phyloP scores from a whole-genome alignment of 2,113 vertebrate genomes.

The Ptilonorhynchus violaceus region DNA sequence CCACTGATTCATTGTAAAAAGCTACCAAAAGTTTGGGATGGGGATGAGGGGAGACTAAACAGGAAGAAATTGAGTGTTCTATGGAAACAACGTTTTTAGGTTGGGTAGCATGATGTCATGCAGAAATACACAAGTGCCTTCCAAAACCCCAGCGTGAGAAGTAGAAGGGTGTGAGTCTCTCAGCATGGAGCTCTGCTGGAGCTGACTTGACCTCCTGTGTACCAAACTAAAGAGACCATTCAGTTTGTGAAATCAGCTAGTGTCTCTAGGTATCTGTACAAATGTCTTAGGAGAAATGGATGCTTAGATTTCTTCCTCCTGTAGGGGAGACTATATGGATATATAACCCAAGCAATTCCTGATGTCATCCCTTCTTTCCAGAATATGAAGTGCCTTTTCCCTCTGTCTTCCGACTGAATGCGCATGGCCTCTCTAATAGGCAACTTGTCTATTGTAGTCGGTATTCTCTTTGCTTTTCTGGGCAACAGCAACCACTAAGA shows the following conservation, averaged over 20 bases:
- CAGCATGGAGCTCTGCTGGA: background rate
- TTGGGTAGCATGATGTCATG: background rate
- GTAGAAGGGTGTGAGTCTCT: background rate
- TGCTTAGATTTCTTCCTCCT: background rate
- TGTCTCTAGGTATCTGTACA: background rate
- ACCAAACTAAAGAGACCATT: background rate
- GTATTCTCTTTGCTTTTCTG: background rate
- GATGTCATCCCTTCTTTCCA: background rate
- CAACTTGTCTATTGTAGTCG: background rate
- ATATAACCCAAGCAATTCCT: background rate
- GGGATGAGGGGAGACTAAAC: background rate
- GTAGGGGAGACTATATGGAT: background rate
- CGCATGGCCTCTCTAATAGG: background rate
- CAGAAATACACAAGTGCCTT: background rate
- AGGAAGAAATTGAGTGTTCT: background rate
- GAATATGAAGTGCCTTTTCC: background rate
- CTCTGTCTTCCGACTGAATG: background rate
- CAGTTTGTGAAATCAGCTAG: background rate
- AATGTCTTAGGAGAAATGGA: background rate
- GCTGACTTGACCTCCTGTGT: background rate
- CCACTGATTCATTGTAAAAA: background rate
- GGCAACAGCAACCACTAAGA: background rate
- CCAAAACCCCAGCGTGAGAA: background rate
- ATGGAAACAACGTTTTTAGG: background rate
- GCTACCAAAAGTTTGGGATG: background rate